Conservation (phyloP, 2,888 invertebrate species). For the Dioctria rufipes region DNA sequence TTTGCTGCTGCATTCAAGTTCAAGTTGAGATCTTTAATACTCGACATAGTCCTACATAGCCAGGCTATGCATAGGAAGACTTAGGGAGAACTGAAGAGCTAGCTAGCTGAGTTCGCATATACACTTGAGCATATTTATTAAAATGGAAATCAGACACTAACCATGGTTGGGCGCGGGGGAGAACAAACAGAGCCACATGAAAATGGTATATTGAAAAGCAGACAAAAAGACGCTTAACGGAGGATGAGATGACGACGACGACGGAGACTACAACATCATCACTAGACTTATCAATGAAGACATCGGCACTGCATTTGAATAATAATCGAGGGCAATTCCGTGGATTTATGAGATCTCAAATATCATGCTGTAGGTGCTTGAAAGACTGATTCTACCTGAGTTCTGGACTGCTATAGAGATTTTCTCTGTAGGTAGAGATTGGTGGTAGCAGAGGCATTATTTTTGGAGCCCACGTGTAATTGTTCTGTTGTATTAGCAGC, state of each 20-base stretch:
- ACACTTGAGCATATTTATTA: conserved; percentile 45
- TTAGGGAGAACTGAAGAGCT: too few species aligned
- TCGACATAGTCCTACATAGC: not conserved
- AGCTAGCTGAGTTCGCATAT: not conserved
- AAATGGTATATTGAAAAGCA: not conserved
- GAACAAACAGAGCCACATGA: conserved; percentile 20
- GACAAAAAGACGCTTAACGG: not conserved
- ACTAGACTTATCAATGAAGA: conserved; percentile 55
- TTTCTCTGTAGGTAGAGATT: conserved; percentile 12
- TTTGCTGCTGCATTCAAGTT: conserved; percentile 29
- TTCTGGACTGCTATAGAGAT: not conserved
- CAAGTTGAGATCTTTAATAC: conserved; percentile 30
- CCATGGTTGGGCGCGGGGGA: not conserved
- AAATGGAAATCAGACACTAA: conserved; percentile 43
- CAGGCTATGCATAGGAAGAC: not conserved
- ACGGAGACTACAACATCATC: conserved; percentile 43
- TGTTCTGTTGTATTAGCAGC: conserved; percentile 1
- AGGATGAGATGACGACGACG: conserved; percentile 17
- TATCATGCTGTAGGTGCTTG: conserved; percentile 38
- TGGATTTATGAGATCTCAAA: conserved; percentile 50
- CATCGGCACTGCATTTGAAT: conserved; percentile 55
- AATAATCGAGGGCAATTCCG: conserved; percentile 52
- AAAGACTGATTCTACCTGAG: conserved; percentile 4
- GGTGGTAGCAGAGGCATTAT: conserved; percentile 8
- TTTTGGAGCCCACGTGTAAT: conserved; percentile 35